Conservation (phyloP, 1,140 invertebrate genomes). For the Aphaenogaster rudis region DNA sequence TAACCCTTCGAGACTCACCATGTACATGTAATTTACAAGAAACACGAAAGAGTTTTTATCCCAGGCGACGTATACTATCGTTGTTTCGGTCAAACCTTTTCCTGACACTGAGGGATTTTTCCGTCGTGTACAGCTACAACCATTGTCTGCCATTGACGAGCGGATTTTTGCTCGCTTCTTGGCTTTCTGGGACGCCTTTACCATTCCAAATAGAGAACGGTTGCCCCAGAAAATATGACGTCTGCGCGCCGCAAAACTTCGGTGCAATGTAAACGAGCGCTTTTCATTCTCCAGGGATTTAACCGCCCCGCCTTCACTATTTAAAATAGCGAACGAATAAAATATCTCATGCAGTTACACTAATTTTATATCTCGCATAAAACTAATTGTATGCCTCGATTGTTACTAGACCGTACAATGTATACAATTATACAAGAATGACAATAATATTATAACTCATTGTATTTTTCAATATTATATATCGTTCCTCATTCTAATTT, state of each 20-base stretch:
- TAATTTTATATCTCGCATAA: neutral
- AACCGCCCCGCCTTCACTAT: conserved; percentile 15
- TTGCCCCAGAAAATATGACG: conserved; percentile 57
- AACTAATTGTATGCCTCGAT: conserved; percentile 39
- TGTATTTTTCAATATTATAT: neutral
- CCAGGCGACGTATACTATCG: neutral
- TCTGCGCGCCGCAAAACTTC: conserved; percentile 60
- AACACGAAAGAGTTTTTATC: conserved; percentile 51
- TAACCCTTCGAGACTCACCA: conserved; percentile 41
- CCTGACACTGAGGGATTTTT: conserved; percentile 62
- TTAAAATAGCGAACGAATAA: conserved; percentile 42
- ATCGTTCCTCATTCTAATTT: neutral
- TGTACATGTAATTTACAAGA: conserved; percentile 63
- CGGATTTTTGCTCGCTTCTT: conserved; percentile 62
- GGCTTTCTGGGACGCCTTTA: conserved; percentile 61
- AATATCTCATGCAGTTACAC: conserved; percentile 14
- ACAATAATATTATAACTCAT: conserved; percentile 16
- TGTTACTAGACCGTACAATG: conserved; percentile 18
- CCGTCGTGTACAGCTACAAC: conserved; percentile 58
- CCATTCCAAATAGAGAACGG: conserved; percentile 58
- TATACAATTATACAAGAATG: conserved; percentile 3
- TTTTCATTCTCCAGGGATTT: conserved; percentile 55
- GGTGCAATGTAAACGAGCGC: conserved; percentile 62
- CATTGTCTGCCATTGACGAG: conserved; percentile 64
- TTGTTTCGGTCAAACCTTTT: conserved; percentile 59